Conservation (phyloP, 1,140 invertebrate genomes). For the Lepidurus packardi region DNA sequence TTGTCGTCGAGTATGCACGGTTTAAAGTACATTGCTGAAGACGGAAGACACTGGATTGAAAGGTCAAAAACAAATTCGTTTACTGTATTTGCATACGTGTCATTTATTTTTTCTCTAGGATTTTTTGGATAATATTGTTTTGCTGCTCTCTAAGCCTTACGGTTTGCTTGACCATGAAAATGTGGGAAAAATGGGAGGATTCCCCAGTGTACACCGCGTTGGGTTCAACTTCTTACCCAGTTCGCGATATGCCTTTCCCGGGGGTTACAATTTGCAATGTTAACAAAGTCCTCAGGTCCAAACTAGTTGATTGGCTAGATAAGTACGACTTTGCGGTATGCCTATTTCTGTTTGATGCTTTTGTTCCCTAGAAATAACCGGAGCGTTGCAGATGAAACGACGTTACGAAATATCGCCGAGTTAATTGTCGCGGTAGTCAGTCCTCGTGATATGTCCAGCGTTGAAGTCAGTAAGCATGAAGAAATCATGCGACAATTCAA, state of each 20-base stretch:
- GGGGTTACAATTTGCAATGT: slow-evolving; percentile 62
- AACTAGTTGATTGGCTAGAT: not conserved
- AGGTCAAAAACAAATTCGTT: not conserved
- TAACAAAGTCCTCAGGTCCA: slow-evolving; percentile 50
- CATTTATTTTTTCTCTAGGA: not conserved
- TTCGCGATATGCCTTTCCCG: slow-evolving; percentile 64
- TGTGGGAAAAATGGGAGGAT: slow-evolving; percentile 32
- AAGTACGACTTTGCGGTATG: not conserved
- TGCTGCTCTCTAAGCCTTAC: not conserved
- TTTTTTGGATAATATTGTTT: slow-evolving; percentile 24
- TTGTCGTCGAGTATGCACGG: slow-evolving; percentile 30
- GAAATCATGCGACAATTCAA: not conserved
- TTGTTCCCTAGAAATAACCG: not conserved
- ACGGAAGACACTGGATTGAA: slow-evolving; percentile 30
- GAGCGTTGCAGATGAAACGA: not conserved
- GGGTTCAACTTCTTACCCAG: slow-evolving; percentile 60
- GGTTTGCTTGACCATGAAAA: slow-evolving; percentile 20
- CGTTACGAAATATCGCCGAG: not conserved
- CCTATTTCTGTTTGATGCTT: not conserved
- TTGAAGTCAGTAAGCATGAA: not conserved
- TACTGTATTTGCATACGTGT: not conserved
- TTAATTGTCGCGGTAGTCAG: not conserved
- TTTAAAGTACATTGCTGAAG: slow-evolving; percentile 34
- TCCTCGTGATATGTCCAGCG: not conserved
- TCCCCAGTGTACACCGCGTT: slow-evolving; percentile 42